Conservation (phyloP, 1,140 invertebrate genomes). For the Adoxophyes honmai region DNA sequence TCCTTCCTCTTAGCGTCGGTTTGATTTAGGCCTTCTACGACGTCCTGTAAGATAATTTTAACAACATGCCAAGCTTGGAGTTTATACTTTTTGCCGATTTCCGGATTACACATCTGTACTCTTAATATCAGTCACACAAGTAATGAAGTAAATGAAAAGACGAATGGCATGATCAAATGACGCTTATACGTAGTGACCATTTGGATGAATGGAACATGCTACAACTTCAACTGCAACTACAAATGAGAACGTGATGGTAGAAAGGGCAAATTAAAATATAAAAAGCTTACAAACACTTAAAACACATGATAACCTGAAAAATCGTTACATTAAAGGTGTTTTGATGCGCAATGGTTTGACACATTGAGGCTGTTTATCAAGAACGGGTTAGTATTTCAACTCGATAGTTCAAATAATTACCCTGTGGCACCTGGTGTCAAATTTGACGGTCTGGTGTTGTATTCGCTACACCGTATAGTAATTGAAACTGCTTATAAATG, state of each 20-base stretch:
- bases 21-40: conserved; percentile 53
- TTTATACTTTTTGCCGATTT: conserved; percentile 10
- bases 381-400: too few relatives aligned
- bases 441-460: too few relatives aligned
- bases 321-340: background rate
- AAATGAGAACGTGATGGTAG: conserved; percentile 19
- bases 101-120: background rate
- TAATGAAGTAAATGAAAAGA: background rate
- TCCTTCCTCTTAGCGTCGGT: conserved; percentile 53
- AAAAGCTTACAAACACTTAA: conserved; percentile 46
- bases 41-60: conserved; percentile 62
- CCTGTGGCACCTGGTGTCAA: too few relatives aligned
- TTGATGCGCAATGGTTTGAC: conserved; percentile 1
- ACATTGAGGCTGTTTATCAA: too few relatives aligned
- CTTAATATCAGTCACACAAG: background rate
- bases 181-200: background rate
- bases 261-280: conserved; percentile 44
- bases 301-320: conserved; percentile 16
- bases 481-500: too few relatives aligned
- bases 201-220: background rate
- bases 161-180: background rate
- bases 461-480: too few relatives aligned
- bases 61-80: conserved; percentile 59
- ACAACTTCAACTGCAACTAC: background rate
- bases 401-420: too few relatives aligned